Evolutionary conservation across 2,113 vertebrate species (phyloP).

Genomic region (Nycticryphes semicollaris): DNA sequence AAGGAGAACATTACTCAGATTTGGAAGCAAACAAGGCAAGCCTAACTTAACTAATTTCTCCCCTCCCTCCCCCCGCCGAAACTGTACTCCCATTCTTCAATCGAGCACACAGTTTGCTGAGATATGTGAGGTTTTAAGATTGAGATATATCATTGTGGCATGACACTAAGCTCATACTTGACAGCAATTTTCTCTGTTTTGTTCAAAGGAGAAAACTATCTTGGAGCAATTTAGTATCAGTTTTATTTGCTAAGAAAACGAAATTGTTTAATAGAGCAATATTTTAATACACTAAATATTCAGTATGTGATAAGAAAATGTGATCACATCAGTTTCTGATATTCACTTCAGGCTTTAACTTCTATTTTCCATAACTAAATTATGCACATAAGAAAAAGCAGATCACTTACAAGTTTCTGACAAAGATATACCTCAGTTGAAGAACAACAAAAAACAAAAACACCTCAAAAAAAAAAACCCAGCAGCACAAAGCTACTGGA

Average conservation of each 20-base stretch:
- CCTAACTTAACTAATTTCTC: too few relatives aligned
- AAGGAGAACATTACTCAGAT: neutral
- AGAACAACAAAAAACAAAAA: neutral
- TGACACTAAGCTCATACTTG: neutral
- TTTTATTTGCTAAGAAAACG: neutral
- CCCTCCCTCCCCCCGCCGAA: too few relatives aligned
- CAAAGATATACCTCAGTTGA: neutral
- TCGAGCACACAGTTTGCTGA: neutral
- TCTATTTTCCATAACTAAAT: neutral
- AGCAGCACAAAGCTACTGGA: neutral
- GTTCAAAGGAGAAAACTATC: neutral
- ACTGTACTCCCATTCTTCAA: neutral
- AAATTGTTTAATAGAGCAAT: neutral
- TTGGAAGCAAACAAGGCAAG: too few relatives aligned
- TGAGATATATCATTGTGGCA: neutral
- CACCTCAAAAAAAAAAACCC: fast-evolving
- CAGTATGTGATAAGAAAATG: neutral
- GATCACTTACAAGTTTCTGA: neutral
- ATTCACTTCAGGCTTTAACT: neutral
- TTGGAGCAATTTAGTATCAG: neutral
- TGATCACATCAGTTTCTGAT: neutral
- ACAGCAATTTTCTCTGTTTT: neutral
- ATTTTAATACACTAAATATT: neutral
- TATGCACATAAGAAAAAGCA: neutral
- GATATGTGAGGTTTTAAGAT: fast-evolving